Base-by-base conservation (phyloP, 92 coral and sea anemone genomes). In the Porites evermanni region DNA sequence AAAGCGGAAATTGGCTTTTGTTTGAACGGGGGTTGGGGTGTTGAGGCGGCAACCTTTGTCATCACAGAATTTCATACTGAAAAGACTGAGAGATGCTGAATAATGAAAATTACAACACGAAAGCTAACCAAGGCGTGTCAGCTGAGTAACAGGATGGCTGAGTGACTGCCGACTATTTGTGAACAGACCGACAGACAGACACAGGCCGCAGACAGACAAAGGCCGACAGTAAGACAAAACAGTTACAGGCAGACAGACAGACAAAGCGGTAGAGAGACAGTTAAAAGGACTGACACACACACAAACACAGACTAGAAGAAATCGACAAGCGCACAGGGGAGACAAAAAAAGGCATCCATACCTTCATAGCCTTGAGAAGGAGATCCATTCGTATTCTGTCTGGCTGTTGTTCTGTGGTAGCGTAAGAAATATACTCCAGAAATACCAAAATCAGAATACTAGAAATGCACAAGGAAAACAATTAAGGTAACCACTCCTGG, bases 341-440 rank as follows among this genome's bases (percentile, higher is more conserved):
- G 47, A 38, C 13, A 56, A 11, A 2, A 56, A 56, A 11, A 11
- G 61, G 54, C 52, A 29, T 29, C 20, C 59, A 32, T 83, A 97
- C 99, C 96, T 97, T 97, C 99, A 97, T 95, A 10, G 98, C 98
- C 84, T 89, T 97, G 44, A 97, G 95, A 17, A 97, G 94, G 17
- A 77, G 84, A 44, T 95, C 99, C 82, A 92, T 86, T 38, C 75
- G 89, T 11, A 78, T 74, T 78, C 86, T 69, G 38, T 92, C 95
- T 19, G 87, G 87, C 32, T 86, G 77, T 8, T 11, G 73, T 84
- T 87, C 86, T 3, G 77, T 86, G 56, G 84, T 72, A 10, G 98
- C 98, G 44, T 87, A 80, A 38, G 54, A 87, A 0, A 97, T 90
- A 77, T 97, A 97, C 77, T 87, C 93, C 70, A 82, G 82, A 75